Evolutionary conservation across 2,113 vertebrate genomes (phyloP).

Genomic region (Ia io): DNA sequence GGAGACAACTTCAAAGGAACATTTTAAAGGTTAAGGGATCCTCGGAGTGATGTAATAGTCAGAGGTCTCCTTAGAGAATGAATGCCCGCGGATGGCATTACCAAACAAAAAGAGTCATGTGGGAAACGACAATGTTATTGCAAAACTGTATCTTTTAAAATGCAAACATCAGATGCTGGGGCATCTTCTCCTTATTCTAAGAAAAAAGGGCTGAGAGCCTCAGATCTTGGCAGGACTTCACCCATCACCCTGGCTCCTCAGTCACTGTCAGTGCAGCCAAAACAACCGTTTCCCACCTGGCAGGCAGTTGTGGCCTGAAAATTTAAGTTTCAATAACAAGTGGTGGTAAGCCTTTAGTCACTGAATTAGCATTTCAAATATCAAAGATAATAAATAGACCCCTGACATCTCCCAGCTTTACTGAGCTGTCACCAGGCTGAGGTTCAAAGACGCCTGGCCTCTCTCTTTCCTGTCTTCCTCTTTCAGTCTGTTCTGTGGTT

Average conservation of each 20-base stretch:
- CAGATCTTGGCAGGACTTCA: not conserved
- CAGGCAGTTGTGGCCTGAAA: not conserved
- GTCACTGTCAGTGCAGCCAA: not conserved
- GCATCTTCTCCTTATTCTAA: not conserved
- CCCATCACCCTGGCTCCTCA: not conserved
- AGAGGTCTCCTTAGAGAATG: not conserved
- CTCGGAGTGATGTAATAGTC: not conserved
- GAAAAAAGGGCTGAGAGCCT: not conserved
- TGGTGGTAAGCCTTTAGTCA: not conserved
- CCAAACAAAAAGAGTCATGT: not conserved
- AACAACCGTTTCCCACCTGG: not conserved
- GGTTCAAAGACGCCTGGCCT: not conserved
- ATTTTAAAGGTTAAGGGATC: not conserved
- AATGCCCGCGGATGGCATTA: not conserved
- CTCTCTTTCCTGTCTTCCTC: not conserved
- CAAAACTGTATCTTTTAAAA: not conserved
- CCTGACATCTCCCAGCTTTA: not conserved
- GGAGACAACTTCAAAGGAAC: not conserved
- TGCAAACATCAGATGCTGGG: not conserved
- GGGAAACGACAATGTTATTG: not conserved
- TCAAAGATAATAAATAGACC: not conserved
- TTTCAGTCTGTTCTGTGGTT: not conserved
- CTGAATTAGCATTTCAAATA: slow-evolving; percentile 46
- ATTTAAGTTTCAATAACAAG: not conserved
- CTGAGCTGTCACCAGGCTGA: not conserved